Conservation (phyloP, 2,797 vertebrate genomes). For the Picus viridis region DNA sequence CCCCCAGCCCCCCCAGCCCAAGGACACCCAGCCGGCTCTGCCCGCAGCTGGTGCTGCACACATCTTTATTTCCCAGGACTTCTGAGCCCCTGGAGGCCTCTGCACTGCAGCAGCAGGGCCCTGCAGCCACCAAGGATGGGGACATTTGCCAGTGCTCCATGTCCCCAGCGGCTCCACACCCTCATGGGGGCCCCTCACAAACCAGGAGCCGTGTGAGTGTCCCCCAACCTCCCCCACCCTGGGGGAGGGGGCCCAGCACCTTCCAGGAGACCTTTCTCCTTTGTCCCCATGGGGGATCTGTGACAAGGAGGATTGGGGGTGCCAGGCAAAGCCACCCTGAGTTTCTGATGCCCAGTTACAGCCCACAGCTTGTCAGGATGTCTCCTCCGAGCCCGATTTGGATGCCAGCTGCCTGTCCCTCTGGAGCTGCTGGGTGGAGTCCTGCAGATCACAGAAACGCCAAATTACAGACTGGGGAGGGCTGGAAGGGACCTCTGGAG, state of each 20-base stretch:
- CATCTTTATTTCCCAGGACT: neutral
- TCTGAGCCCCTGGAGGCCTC: neutral
- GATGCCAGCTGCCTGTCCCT: rapidly evolving
- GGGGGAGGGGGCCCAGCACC: rapidly evolving
- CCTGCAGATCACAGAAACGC: neutral
- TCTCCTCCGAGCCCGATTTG: neutral
- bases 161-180: neutral
- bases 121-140: rapidly evolving
- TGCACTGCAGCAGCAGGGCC: rapidly evolving
- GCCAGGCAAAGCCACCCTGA: rapidly evolving
- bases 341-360: neutral
- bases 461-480: too few species aligned
- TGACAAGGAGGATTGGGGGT: rapidly evolving
- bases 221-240: too few species aligned
- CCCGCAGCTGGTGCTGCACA: neutral
- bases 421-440: neutral
- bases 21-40: neutral
- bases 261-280: neutral
- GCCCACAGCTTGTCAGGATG: rapidly evolving
- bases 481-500: too few species aligned
- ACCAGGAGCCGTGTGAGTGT: rapidly evolving
- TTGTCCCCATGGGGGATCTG: neutral
- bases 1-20: rapidly evolving
- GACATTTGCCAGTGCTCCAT: rapidly evolving
- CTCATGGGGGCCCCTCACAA: rapidly evolving